Percentiles rank a stretch among this genome's conserved stretches.
Evolutionary conservation across 2,797 vertebrate genomes (phyloP).

Genomic region (Sebastes oblongus): DNA sequence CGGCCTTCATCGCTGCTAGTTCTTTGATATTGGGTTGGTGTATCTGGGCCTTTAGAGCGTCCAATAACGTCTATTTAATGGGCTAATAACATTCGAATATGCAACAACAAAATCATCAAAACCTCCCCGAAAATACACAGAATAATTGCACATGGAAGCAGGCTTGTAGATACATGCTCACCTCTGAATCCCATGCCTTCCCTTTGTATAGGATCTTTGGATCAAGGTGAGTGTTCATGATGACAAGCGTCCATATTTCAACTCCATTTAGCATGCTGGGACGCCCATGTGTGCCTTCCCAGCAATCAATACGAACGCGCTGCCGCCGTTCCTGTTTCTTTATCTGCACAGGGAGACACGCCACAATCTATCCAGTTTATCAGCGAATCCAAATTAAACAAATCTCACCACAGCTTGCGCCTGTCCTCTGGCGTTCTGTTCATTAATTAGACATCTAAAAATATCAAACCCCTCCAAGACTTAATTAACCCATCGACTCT

Average conservation of each 20-base stretch:
- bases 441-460: slow-evolving; percentile 86
- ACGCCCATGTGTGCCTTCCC: slow-evolving; percentile 11
- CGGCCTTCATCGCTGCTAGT: no score
- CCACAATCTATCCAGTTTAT: slow-evolving; percentile 62
- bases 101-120: background rate
- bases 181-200: background rate
- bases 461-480: slow-evolving; percentile 86
- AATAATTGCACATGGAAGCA: background rate
- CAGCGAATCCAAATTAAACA: slow-evolving; percentile 75
- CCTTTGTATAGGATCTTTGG: background rate
- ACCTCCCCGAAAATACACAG: background rate
- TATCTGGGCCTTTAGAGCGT: no score
- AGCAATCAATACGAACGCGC: background rate
- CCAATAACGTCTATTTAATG: no score
- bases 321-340: slow-evolving; percentile 5
- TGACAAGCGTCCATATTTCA: background rate
- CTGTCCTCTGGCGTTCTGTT: slow-evolving; percentile 74
- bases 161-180: background rate
- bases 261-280: background rate
- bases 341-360: slow-evolving; percentile 49
- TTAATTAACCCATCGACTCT: slow-evolving; percentile 84
- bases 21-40: no score
- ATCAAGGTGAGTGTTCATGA: background rate
- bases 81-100: no score
- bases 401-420: slow-evolving; percentile 78